Base-by-base conservation (phyloP, 2,113 vertebrate genomes). In the Lates calcarifer region DNA sequence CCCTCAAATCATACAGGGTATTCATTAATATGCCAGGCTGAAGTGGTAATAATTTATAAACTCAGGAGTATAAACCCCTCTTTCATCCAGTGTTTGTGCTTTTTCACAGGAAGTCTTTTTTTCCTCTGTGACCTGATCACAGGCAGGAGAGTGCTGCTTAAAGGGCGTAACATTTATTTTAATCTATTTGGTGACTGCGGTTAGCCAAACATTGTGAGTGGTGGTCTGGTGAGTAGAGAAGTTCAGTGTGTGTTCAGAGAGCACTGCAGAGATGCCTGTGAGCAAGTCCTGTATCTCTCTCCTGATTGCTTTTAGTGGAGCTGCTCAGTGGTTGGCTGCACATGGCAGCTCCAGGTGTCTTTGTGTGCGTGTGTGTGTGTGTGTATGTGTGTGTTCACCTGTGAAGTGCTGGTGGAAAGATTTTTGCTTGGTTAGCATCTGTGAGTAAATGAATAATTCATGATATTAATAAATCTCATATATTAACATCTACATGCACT, bases 371-470 rank as follows among this genome's bases (percentile, higher is more conserved):
- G 69, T 66, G 39, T 22, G 76, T 74, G 57, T 75, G 75, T 63
- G 49, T 35, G 26, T 66, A 33, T 37, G 20, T n/a, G 28, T 56
- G 12, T 15, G 68, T 65, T 31, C 56, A 73, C 45, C 43, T 79
- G 77, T 66, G 67, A 31, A 12, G 9, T 61, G 58, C 60, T 76
- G 61, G 47, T n/a, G 41, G 22, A 39, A 33, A 31, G 65, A 22
- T 63, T 56, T 63, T 35, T 74, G 76, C 29, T 17, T 37, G n/a
- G 17, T 39, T 47, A 29, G 64, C 28, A 63, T 62, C 35, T 70
- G 7, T 31, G 17, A n/a, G 18, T 73, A 22, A 67, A 87, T 84
- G 4, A 81, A 78, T 85, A 58, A 86, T 64, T 74, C 14, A 66
- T 60, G 3, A 28, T 49, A 56, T 55, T 77, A 69, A 75, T 82